Percentiles rank a stretch among this genome's conserved stretches.
phyloP scores from a whole-genome alignment of 2,797 vertebrate species.

The Myoxocephalus aenaeus region DNA sequence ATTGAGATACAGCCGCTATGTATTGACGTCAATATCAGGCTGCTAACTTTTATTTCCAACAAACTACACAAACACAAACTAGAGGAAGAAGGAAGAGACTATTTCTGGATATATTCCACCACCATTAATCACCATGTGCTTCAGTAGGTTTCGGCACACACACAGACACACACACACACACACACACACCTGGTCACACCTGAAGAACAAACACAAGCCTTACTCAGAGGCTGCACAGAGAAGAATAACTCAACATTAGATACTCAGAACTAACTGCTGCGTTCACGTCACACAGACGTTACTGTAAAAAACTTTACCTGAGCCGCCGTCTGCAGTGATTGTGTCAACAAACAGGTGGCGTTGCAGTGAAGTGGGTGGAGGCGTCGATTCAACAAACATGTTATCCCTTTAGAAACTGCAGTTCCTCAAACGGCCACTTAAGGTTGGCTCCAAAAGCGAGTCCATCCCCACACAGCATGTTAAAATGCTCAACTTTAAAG shows the following conservation, averaged over 20 bases:
- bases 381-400: not conserved
- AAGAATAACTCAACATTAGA: not conserved
- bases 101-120: conserved; percentile 2
- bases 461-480: too few species aligned
- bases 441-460: not conserved
- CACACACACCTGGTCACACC: conserved; percentile 49
- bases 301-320: not conserved
- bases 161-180: not conserved
- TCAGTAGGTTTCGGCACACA: not conserved
- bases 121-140: conserved; percentile 1
- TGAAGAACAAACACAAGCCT: conserved; percentile 66
- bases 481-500: too few species aligned
- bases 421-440: not conserved
- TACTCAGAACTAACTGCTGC: not conserved
- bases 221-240: conserved; percentile 37
- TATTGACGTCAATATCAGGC: not conserved
- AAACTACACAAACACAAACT: conserved; percentile 11
- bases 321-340: not conserved
- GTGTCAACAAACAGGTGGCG: conserved; percentile 24
- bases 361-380: conserved; percentile 1
- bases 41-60: not conserved
- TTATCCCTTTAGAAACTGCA: conserved; percentile 8
- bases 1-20: not conserved
- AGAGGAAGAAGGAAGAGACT: not conserved
- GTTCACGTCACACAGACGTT: conserved; percentile 14